phyloP scores from a whole-genome alignment of 1,140 invertebrate genomes.

The Pseudomyrmex pallidus region DNA sequence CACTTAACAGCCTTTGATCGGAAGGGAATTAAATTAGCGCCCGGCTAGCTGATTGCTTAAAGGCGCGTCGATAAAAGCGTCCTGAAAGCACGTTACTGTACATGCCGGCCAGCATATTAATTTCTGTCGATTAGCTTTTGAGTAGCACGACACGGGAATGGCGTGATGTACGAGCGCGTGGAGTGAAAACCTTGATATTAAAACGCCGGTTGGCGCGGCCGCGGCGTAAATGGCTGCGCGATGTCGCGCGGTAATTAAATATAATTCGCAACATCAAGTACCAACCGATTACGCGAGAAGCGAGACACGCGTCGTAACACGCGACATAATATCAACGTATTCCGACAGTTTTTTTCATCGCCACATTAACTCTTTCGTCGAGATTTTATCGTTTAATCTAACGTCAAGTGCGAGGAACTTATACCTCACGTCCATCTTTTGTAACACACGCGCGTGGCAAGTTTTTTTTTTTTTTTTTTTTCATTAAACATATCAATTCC shows the following conservation, averaged over 20 bases:
- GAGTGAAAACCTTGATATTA: constrained; percentile 64
- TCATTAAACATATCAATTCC: not conserved
- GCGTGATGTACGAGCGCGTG: constrained; percentile 53
- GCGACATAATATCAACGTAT: not conserved
- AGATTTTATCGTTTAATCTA: not conserved
- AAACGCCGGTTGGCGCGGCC: constrained; percentile 22
- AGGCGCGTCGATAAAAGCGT: constrained; percentile 61
- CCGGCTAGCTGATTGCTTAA: constrained; percentile 44
- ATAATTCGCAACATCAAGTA: constrained; percentile 35
- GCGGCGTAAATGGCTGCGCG: not conserved
- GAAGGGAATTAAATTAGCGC: constrained; percentile 29
- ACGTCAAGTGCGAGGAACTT: not conserved
- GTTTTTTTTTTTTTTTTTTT: not conserved
- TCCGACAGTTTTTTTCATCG: not conserved
- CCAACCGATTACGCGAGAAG: constrained; percentile 2
- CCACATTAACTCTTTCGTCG: not conserved
- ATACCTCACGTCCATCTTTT: not conserved
- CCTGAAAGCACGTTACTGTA: constrained; percentile 63
- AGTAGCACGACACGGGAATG: constrained; percentile 55
- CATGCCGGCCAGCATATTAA: constrained; percentile 57
- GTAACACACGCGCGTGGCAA: not conserved
- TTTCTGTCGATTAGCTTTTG: constrained; percentile 70
- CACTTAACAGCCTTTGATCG: constrained; percentile 38
- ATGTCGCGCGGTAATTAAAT: constrained; percentile 54
- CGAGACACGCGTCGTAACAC: not conserved